A percentile compares a stretch with the other conserved stretches of the same genome.
Conservation (phyloP, 2,113 vertebrate species). For the Ammodytes dubius region DNA sequence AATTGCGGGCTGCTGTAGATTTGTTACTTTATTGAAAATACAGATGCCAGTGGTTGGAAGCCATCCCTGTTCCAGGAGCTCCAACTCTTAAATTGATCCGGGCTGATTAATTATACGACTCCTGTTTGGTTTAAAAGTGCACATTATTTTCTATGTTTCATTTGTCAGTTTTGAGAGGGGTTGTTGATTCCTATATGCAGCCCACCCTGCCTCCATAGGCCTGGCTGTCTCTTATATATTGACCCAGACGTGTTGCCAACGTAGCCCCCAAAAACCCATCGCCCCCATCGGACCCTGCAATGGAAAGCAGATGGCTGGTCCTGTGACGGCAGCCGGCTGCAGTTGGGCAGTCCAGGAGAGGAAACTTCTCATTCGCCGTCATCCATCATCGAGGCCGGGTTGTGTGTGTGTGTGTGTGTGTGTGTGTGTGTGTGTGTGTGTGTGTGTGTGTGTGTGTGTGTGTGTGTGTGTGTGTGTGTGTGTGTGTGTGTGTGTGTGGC, state of each 20-base stretch:
- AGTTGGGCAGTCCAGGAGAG: slow-evolving; percentile 80
- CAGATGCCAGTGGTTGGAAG: background rate
- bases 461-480: slow-evolving; percentile 26
- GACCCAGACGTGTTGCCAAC: slow-evolving; percentile 34
- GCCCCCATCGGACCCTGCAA: slow-evolving; percentile 68
- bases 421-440: slow-evolving; percentile 22
- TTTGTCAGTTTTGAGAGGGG: slow-evolving; percentile 41
- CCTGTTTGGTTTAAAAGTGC: slow-evolving; percentile 38
- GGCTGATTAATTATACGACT: slow-evolving; percentile 34
- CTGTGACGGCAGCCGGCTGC: slow-evolving; percentile 75
- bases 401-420: slow-evolving; percentile 36
- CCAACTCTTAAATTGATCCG: slow-evolving; percentile 20
- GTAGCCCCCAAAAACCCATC: slow-evolving; percentile 47
- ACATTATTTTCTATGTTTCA: slow-evolving; percentile 39
- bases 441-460: slow-evolving; percentile 23
- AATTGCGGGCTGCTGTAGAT: background rate
- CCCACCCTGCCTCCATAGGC: slow-evolving; percentile 47
- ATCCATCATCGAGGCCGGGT: slow-evolving; percentile 82
- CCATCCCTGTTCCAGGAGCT: slow-evolving; percentile 23
- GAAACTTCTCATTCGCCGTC: slow-evolving; percentile 85
- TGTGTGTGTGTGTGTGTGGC: slow-evolving; percentile 29
- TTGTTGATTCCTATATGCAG: slow-evolving; percentile 45
- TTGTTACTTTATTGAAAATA: background rate
- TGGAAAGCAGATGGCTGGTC: slow-evolving; percentile 83
- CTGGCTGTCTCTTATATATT: slow-evolving; percentile 27